Evolutionary conservation across 2,113 vertebrate species (phyloP).

Genomic region (Lasiurus cinereus): DNA sequence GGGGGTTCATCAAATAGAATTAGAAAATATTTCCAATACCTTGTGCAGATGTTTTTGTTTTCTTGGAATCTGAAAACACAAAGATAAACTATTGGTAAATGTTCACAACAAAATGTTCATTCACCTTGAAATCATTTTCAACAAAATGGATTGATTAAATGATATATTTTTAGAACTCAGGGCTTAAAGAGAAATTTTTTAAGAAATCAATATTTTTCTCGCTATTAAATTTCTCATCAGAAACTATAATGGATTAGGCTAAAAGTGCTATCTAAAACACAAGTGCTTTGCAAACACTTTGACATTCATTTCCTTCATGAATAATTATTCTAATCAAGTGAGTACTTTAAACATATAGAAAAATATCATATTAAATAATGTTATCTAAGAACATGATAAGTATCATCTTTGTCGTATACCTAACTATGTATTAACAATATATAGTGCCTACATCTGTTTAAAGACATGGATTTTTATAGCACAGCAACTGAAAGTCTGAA

Average conservation of each 20-base stretch:
- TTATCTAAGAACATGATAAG: neutral
- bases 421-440: neutral
- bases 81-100: conserved; percentile 59
- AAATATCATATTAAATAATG: neutral
- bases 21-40: conserved; percentile 35
- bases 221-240: conserved; percentile 1
- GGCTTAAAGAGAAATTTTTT: conserved; percentile 9
- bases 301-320: neutral
- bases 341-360: neutral
- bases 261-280: neutral
- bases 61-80: conserved; percentile 71
- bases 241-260: neutral
- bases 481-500: neutral
- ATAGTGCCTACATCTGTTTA: neutral
- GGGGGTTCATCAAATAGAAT: neutral
- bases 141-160: neutral
- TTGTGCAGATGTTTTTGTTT: conserved; percentile 58
- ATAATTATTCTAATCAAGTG: neutral
- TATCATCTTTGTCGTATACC: neutral
- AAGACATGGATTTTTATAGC: neutral
- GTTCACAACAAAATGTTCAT: conserved; percentile 8
- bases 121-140: conserved; percentile 12
- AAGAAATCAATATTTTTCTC: neutral
- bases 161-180: neutral
- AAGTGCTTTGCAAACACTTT: neutral